Evolutionary conservation across 2,888 invertebrate species (phyloP), one percentile per base, ranked within the genome.

Genomic region (Trissolcus japonicus): DNA sequence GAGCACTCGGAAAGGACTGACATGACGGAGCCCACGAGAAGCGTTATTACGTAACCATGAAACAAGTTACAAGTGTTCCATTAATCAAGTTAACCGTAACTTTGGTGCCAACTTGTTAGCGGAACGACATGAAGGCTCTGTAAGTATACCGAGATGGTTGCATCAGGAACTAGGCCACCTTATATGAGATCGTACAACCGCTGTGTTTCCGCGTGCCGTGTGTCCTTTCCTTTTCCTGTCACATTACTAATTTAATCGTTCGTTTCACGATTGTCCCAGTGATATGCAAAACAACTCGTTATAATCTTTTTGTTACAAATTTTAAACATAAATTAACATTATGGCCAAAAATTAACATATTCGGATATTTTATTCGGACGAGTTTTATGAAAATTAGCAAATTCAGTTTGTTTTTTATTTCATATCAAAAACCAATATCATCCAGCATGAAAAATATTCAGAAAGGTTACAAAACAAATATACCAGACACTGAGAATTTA

Each of bases 81-180:
- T 86, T 86, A 85, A 86, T 86, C 85, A 83, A 82, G 85, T 86
- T 86, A 84, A 81, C 81, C 81, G 77, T 78, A 81, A 85, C 81
- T 85, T 84, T 63, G 73, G 79, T 78, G 81, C 78, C 76, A 84
- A 85, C 82, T 85, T 80, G 82, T 84, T 83, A 82, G 79, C 77
- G 78, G 63, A 66, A 65, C 71, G 78, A 75, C 78, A 78, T 75
- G 50, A 51, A 59, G 59, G 63, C 67, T 35, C 35, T 67, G 61
- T 69, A 78, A 69, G 69, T 67, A 75, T 75, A 75, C 63, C 67
- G 57, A 55, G 66, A 60, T 69, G 65, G 60, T 63, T 73, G 68
- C 63, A 35, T 35, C 35, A 46, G 68, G 59, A 75, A 68, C 68
- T 67, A 57, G 67, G 60, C 29, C 73, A 69, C 61, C 68, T 77